These are phyloP conservation scores for Bombycilla garrulus DNA, from an alignment of 2,113 vertebrate species.

Conservation along the genomic window DNA sequence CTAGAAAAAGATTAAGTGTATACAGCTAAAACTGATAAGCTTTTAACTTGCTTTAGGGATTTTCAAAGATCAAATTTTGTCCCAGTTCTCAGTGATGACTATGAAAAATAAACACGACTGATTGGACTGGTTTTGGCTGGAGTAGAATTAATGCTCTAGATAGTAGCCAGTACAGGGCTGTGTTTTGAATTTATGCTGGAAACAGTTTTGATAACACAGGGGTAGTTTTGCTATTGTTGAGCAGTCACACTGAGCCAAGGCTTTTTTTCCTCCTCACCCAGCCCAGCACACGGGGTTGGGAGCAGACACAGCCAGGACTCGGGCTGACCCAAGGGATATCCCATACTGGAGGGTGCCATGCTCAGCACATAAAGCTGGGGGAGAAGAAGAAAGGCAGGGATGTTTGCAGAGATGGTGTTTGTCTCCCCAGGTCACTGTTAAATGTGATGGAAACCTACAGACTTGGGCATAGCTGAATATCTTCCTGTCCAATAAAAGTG, in stretches of 20 bases:
- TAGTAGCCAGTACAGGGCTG: accelerated
- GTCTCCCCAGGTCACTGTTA: not conserved
- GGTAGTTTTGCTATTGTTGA: not conserved
- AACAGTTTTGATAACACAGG: not conserved
- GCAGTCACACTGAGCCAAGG: not conserved
- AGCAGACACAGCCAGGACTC: not conserved
- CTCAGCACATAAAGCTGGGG: too few relatives aligned
- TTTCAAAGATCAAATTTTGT: not conserved
- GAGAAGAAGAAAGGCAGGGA: too few relatives aligned
- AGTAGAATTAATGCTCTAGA: not conserved
- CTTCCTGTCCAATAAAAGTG: not conserved
- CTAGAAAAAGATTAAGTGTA: not conserved
- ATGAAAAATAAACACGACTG: not conserved
- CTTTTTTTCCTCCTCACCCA: not conserved
- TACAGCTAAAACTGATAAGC: not conserved
- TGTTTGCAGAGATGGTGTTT: accelerated
- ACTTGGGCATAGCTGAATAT: not conserved
- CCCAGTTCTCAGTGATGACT: not conserved
- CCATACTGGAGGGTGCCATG: accelerated
- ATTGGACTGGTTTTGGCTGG: not conserved
- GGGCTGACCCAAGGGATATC: not conserved
- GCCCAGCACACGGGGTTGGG: not conserved
- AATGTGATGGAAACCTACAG: not conserved
- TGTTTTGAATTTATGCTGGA: not conserved
- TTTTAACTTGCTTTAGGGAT: not conserved